Evolutionary conservation across 2,888 invertebrate genomes (phyloP).

Genomic region (Argyresthia albistria): DNA sequence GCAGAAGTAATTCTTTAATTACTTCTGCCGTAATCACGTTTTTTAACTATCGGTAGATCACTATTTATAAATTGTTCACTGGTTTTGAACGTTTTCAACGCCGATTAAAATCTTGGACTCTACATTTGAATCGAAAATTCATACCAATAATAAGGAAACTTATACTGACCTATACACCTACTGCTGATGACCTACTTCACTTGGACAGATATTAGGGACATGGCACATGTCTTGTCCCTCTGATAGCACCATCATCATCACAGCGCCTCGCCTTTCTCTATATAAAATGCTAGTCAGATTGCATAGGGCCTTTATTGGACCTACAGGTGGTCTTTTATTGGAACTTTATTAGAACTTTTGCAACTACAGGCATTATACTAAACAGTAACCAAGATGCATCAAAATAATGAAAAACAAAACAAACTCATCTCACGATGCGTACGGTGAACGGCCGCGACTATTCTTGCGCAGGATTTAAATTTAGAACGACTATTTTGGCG

Average conservation of each 20-base stretch:
- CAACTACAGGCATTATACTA: neutral
- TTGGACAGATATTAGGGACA: no score
- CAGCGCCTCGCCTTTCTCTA: no score
- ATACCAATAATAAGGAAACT: neutral
- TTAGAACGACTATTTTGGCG: conserved; percentile 48
- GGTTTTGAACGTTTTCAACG: neutral
- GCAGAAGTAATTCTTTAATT: no score
- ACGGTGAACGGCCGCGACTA: conserved; percentile 32
- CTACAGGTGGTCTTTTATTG: conserved; percentile 12
- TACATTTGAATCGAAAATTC: neutral
- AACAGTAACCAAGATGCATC: neutral
- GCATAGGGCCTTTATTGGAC: neutral
- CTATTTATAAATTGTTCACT: no score
- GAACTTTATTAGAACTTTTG: no score
- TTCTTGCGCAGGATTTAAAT: conserved; percentile 24
- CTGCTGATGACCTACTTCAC: no score
- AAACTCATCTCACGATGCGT: neutral
- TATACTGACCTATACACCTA: no score
- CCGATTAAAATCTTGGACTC: neutral
- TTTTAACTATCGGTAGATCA: no score
- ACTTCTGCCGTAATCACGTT: no score
- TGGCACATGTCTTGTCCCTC: no score
- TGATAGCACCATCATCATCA: no score
- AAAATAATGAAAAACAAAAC: neutral
- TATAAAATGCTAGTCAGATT: no score